Evolutionary conservation across 1,140 invertebrate species (phyloP).

Genomic region (Thaumatotibia leucotreta): DNA sequence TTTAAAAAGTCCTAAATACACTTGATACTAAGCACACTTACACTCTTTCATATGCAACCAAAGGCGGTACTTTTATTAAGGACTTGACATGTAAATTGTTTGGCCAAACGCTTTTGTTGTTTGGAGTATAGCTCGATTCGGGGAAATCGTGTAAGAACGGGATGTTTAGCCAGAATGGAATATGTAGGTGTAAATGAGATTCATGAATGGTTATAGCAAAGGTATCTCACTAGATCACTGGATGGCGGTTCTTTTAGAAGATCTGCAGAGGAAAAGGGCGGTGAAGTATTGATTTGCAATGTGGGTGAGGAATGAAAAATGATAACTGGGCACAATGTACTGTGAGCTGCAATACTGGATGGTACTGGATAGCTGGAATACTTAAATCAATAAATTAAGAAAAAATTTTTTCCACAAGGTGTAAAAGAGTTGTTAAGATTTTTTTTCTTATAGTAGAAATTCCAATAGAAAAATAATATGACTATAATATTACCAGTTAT

Average conservation of each 20-base stretch:
- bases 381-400: too few species aligned
- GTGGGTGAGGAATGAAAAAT: neutral
- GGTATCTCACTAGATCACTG: neutral
- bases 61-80: slow-evolving; percentile 22
- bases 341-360: too few species aligned
- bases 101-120: slow-evolving; percentile 37
- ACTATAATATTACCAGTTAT: too few species aligned
- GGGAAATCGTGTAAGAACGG: neutral
- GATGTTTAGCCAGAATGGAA: neutral
- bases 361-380: too few species aligned
- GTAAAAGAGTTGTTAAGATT: too few species aligned
- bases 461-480: too few species aligned
- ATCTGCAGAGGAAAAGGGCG: neutral
- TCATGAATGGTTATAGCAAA: neutral
- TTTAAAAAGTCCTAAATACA: neutral
- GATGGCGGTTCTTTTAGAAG: neutral
- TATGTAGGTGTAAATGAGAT: neutral
- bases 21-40: neutral
- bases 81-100: slow-evolving; percentile 47
- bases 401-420: too few species aligned
- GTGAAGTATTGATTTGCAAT: neutral
- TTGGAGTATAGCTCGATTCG: slow-evolving; percentile 15
- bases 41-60: neutral
- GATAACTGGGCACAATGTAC: too few species aligned
- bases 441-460: too few species aligned